A percentile compares a stretch with the other conserved stretches of the same genome.
Conservation (phyloP, 2,888 invertebrate genomes). For the Odontothrips loti region DNA sequence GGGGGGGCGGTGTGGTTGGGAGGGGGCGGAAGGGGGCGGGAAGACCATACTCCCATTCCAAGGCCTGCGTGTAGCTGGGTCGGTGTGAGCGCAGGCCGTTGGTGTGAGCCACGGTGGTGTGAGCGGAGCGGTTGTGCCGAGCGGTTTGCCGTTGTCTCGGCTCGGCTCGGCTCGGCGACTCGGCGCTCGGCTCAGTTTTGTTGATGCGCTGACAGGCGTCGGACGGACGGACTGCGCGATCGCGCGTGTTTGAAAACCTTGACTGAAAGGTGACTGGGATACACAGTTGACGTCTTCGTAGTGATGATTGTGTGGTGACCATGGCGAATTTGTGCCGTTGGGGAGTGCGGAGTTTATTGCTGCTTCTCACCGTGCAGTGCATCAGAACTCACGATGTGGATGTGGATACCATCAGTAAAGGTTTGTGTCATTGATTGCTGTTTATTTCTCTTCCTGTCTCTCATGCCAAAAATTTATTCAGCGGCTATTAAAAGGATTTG, state of each 20-base stretch:
- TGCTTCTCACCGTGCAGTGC: neutral
- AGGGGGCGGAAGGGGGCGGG: no score
- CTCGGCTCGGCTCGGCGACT: neutral
- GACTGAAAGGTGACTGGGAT: neutral
- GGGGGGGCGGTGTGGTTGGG: no score
- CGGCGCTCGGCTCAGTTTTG: neutral
- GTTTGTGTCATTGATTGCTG: neutral
- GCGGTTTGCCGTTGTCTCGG: neutral
- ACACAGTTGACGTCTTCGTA: neutral
- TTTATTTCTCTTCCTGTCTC: no score
- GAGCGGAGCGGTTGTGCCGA: neutral
- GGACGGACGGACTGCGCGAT: neutral
- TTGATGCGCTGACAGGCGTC: neutral
- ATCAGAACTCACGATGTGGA: conserved; percentile 13
- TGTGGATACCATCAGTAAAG: conserved; percentile 10
- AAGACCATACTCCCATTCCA: neutral
- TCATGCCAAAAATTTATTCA: no score
- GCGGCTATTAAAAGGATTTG: no score
- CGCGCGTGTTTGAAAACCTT: neutral
- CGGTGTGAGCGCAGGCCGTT: conserved; percentile 1
- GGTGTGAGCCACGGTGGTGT: neutral
- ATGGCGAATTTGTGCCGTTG: conserved; percentile 5
- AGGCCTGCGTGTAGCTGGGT: neutral
- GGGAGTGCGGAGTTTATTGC: conserved; percentile 15
- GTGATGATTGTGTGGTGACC: conserved; percentile 26